Base-by-base conservation (phyloP, 37 sponge, comb jelly and placozoan genomes). In the Spongia lamella region DNA sequence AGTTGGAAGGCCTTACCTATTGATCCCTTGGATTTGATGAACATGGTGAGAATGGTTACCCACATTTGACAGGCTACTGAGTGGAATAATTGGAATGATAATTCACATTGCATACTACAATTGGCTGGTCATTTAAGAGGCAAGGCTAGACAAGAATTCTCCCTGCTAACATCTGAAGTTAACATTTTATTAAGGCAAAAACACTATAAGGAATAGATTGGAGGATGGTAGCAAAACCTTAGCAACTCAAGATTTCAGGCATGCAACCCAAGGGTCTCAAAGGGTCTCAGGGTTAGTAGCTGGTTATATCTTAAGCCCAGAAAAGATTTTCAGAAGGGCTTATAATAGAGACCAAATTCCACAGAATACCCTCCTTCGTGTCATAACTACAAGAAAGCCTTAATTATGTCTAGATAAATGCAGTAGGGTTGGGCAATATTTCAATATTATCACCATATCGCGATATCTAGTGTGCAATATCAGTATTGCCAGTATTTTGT, bases 171-270 rank as follows among this genome's bases (percentile, higher is more conserved):
- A 16, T 36, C 37, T 24, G 47, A 36, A 38, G 22, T 25, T 20
- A 33, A 39, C 68, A 9, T 38, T 38, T 35, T 24, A 31, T 38
- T 17, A 35, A 38, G 68, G 43, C 15, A 21, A 38, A 19, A 25
- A 43, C 26, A 7, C 68, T 38, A 36, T 67, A 7, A 35, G 68
- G 21, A 67, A 20, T 31, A 22, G 74, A 14, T 34, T 72, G 37
- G 57, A 72, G 16, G 14, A 30, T 33, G 56, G 58, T 16, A 55
- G 60, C 60, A 55, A 32, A 55, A 35, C 60, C 56, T 55, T 72
- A n/a, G 74, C 74, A 2, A 13, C 60, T 17, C 74, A 72, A 57
- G 74, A 72, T n/a, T 56, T 72, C 9, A 15, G 74, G 26, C 74
- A 72, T 31, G 32, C 37, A 24, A 37, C 19, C 19, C 74, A 72